Evolutionary conservation across 53 echinoderm and acorn worm genomes (phyloP).

Genomic region (Holothuria leucospilota): DNA sequence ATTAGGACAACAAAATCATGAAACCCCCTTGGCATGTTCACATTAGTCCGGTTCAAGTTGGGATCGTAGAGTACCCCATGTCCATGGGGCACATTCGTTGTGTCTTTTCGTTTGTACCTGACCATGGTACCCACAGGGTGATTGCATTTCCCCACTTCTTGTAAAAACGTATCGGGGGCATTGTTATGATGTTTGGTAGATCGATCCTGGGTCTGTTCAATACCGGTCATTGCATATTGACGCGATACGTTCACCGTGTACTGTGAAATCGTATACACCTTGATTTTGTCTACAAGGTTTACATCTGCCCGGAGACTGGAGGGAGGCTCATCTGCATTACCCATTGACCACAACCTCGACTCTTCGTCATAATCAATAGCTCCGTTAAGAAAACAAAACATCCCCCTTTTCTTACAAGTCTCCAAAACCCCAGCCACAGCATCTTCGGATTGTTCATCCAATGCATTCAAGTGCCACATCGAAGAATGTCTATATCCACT

Average conservation of each 20-base stretch:
- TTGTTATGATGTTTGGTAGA: not conserved
- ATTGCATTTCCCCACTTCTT: constrained; percentile 1
- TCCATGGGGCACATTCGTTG: not conserved
- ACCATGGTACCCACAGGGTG: not conserved
- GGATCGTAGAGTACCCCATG: not conserved
- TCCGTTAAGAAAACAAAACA: not conserved
- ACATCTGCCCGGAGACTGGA: not conserved
- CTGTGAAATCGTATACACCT: constrained; percentile 5
- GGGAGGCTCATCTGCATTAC: too few species aligned
- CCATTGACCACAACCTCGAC: not conserved
- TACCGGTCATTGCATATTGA: constrained; percentile 1
- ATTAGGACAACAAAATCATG: constrained; percentile 6
- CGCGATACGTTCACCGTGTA: not conserved
- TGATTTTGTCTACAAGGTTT: not conserved
- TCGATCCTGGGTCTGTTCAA: not conserved
- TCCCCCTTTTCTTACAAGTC: not conserved
- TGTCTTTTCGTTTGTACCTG: constrained; percentile 7
- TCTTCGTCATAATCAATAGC: not conserved
- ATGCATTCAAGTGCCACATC: not conserved
- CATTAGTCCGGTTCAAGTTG: not conserved
- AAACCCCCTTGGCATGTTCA: not conserved
- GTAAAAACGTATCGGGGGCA: not conserved
- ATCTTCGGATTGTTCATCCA: not conserved
- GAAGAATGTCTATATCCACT: not conserved
- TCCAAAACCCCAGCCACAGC: not conserved